A percentile compares a stretch with the other conserved stretches of the same genome.
These are phyloP conservation scores for Melipona beecheii DNA, from an alignment of 2,888 invertebrate genomes.

Conservation along the genomic window DNA sequence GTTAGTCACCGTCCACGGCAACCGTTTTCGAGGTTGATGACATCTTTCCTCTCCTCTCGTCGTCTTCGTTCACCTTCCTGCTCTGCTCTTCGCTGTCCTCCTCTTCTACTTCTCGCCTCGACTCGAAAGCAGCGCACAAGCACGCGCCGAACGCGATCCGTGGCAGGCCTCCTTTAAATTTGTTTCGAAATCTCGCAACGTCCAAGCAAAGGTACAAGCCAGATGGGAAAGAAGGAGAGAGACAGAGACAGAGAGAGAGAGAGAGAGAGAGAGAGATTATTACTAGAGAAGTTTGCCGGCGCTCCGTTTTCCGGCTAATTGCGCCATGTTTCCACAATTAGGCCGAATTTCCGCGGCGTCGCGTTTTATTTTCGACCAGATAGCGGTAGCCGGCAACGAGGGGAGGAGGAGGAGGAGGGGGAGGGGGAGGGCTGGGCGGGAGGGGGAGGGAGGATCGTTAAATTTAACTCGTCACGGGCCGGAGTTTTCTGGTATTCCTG, in stretches of 20 bases:
- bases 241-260: background rate
- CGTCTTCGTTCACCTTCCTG: constrained; percentile 46
- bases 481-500: constrained; percentile 40
- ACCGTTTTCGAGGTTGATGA: constrained; percentile 71
- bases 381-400: too few species aligned
- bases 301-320: constrained; percentile 46
- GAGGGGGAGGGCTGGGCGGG: background rate
- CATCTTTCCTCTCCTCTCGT: constrained; percentile 65
- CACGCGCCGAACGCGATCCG: constrained; percentile 52
- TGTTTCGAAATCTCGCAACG: constrained; percentile 53
- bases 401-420: too few species aligned
- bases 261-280: constrained; percentile 30
- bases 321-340: constrained; percentile 45
- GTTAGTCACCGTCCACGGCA: constrained; percentile 71
- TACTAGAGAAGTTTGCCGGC: constrained; percentile 25
- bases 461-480: constrained; percentile 52
- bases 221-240: too few species aligned
- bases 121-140: constrained; percentile 31
- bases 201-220: background rate
- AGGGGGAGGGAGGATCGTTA: constrained; percentile 25
- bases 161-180: constrained; percentile 67
- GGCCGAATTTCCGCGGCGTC: constrained; percentile 46
- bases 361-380: constrained; percentile 46
- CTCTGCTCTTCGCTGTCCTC: constrained; percentile 9
- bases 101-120: constrained; percentile 13